Percentiles rank a stretch among this genome's conserved stretches.
Evolutionary conservation across 1,140 invertebrate species (phyloP).

Genomic region (Orius laevigatus): DNA sequence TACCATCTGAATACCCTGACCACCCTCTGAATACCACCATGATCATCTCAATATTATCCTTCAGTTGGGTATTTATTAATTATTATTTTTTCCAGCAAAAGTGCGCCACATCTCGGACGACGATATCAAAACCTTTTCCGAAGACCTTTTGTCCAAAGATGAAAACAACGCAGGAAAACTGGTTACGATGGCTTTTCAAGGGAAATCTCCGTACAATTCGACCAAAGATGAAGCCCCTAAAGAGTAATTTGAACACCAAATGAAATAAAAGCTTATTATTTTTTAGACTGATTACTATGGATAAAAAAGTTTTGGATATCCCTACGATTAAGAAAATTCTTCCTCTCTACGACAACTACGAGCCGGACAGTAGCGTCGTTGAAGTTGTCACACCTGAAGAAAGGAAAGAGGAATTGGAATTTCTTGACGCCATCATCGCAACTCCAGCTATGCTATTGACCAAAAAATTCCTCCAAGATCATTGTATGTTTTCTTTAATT

Average conservation of each 20-base stretch:
- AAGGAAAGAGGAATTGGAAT: slow-evolving; percentile 52
- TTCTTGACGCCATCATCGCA: slow-evolving; percentile 54
- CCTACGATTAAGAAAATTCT: slow-evolving; percentile 9
- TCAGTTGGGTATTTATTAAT: too few species aligned
- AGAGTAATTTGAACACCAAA: too few species aligned
- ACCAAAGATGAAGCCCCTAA: too few species aligned
- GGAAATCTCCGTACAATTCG: background rate
- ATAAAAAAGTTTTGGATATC: background rate
- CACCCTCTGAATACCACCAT: too few species aligned
- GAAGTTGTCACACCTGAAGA: slow-evolving; percentile 63
- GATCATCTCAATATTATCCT: too few species aligned
- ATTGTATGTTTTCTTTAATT: slow-evolving; percentile 34
- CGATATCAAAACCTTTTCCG: too few species aligned
- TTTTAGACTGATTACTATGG: background rate
- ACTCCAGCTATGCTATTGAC: slow-evolving; percentile 58
- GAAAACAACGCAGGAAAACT: background rate
- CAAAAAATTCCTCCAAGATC: slow-evolving; percentile 49
- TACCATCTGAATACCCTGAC: too few species aligned
- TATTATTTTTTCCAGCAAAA: too few species aligned
- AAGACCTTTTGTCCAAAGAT: too few species aligned
- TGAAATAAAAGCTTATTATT: background rate
- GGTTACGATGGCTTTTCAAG: background rate
- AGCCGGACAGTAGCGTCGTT: slow-evolving; percentile 48
- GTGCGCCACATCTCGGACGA: too few species aligned
- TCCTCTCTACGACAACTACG: slow-evolving; percentile 54